These are phyloP conservation scores for Ricordea florida DNA, from an alignment of 92 coral and sea anemone genomes.

Conservation along the genomic window DNA sequence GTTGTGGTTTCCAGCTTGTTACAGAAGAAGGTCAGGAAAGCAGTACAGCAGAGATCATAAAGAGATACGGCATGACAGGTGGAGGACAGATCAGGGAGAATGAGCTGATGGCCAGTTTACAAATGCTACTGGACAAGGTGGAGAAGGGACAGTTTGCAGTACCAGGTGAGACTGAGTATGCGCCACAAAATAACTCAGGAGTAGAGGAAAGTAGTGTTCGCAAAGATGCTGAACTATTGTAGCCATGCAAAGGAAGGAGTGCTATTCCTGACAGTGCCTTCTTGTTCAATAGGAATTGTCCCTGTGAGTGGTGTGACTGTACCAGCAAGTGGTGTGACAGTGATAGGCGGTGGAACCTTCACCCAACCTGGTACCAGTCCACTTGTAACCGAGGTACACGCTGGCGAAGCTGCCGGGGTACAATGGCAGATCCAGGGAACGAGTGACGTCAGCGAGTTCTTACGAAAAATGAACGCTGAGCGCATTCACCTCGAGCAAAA, in stretches of 20 bases:
- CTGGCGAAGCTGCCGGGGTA: constrained; percentile 48
- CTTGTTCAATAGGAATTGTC: neutral
- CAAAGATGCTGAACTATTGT: neutral
- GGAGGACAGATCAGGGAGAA: constrained; percentile 90
- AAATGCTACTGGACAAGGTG: constrained; percentile 82
- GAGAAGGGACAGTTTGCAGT: constrained; percentile 81
- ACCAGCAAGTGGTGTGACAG: constrained; percentile 34
- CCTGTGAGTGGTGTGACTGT: constrained; percentile 17
- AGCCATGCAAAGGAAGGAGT: neutral
- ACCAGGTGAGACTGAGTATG: constrained; percentile 18
- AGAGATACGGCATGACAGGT: constrained; percentile 77
- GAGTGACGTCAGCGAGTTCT: constrained; percentile 90
- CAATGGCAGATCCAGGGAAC: constrained; percentile 89
- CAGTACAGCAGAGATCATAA: constrained; percentile 27
- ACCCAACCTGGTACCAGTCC: constrained; percentile 47
- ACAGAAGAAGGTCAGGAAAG: constrained; percentile 41
- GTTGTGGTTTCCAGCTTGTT: neutral
- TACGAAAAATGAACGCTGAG: constrained; percentile 92
- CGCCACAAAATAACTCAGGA: neutral
- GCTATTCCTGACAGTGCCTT: too few species aligned
- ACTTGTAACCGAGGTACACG: constrained; percentile 28
- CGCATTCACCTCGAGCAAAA: constrained; percentile 92
- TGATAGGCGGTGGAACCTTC: constrained; percentile 38
- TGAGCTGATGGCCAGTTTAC: constrained; percentile 89
- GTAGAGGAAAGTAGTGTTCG: neutral